Evolutionary conservation across 23 tunicate genomes (phyloP), one percentile per base, ranked within the genome.

Genomic region (Phallusia fumigata): DNA sequence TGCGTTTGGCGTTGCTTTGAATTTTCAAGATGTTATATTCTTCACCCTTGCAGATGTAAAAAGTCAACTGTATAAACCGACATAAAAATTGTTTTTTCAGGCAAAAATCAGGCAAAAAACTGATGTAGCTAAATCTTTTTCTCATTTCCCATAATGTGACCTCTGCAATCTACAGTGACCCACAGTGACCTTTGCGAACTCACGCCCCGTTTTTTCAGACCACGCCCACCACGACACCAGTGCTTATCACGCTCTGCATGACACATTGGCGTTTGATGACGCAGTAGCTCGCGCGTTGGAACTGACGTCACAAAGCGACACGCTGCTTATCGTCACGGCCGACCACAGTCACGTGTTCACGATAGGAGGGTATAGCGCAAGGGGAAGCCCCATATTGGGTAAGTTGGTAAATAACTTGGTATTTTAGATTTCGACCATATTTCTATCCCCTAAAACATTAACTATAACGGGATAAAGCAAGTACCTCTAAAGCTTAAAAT

Each of bases 311-410:
- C 58, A 77, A 30, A 87, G 75, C 22, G 92, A 88, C 49, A 88
- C 92, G 21, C 30, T 88, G 73, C 75, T 83, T 0, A 77, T 88
- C 35, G 82, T 76, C 65, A 88, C 92, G 1, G 92, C 92, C 16
- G 92, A 88, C 47, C 92, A 88, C 82, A 80, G 92, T 44, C 92
- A 88, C 83, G 80, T 74, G 36, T 69, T 88, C 35, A 69, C 87
- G 19, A 77, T 88, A 22, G 92, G 92, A 11, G 92, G 92, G 19
- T 83, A 88, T 65, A 64, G 80, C 24, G 79, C 32, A 30, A 33
- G 92, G 31, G 92, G 92, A 72, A 88, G 77, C 73, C 74, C 79
- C 40, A 88, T 88, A 13, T 77, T 83, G 12, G 92, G 92, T 88
- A 35, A 26, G 79, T 58, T 58, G 69, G 47, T 40, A 40, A 40